Evolutionary conservation across 2,888 invertebrate genomes (phyloP).

Genomic region (Nesidiocoris tenuis): DNA sequence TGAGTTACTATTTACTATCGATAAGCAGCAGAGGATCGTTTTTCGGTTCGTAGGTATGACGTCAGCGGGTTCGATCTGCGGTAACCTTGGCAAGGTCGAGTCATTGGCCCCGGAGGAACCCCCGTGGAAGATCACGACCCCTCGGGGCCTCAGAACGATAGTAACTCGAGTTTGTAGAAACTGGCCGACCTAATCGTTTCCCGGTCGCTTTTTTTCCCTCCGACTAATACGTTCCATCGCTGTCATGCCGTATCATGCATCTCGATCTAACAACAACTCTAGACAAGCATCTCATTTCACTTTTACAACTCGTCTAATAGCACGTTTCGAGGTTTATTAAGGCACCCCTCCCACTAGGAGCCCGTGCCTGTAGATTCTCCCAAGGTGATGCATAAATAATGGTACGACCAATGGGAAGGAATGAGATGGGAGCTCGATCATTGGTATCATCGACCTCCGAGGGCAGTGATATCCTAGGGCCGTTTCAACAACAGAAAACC

Average conservation of each 20-base stretch:
- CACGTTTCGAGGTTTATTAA: conserved; percentile 37
- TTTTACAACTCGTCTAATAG: conserved; percentile 40
- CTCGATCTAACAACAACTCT: conserved; percentile 35
- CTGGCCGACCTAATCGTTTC: not conserved
- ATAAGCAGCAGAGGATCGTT: not conserved
- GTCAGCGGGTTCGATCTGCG: conserved; percentile 3
- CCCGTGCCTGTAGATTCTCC: conserved; percentile 20
- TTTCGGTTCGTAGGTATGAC: too few species aligned
- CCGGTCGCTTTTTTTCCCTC: not conserved
- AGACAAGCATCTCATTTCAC: conserved; percentile 41
- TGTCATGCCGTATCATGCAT: conserved; percentile 22
- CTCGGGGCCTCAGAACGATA: not conserved
- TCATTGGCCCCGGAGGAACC: conserved; percentile 28
- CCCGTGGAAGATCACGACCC: conserved; percentile 9
- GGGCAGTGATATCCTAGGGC: conserved; percentile 25
- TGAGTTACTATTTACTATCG: too few species aligned
- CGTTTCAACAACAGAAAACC: too few species aligned
- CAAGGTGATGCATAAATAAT: conserved; percentile 36
- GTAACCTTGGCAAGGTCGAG: conserved; percentile 56
- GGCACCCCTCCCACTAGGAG: conserved; percentile 12
- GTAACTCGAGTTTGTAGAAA: not conserved
- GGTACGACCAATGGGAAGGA: not conserved
- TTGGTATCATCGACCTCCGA: conserved; percentile 26
- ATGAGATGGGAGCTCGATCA: conserved; percentile 1
- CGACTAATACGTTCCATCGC: conserved; percentile 14